Conservation (phyloP, 1,140 invertebrate species). For the Penaeus japonicus region DNA sequence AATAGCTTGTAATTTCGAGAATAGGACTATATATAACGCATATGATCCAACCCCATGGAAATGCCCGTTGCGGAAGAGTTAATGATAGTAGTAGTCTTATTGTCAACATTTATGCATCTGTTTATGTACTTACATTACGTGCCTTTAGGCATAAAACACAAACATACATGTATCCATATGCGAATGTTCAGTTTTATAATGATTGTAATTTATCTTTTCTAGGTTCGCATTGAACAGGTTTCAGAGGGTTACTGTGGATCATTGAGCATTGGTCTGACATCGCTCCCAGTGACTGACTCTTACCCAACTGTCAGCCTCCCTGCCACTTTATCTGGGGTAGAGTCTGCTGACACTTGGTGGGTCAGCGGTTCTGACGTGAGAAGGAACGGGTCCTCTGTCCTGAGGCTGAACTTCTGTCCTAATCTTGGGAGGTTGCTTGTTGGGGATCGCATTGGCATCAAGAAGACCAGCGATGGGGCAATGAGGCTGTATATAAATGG, state of each 20-base stretch:
- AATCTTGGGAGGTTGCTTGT: conserved; percentile 81
- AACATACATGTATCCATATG: no score
- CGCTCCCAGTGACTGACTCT: conserved; percentile 72
- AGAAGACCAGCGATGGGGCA: conserved; percentile 65
- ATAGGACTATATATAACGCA: no score
- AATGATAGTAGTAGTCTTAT: no score
- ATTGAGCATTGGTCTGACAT: conserved; percentile 79
- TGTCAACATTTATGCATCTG: no score
- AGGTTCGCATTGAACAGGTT: conserved; percentile 74
- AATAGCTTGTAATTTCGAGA: no score
- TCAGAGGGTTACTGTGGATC: conserved; percentile 77
- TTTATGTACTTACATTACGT: no score
- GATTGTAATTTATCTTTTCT: conserved; percentile 64
- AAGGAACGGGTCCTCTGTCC: conserved; percentile 68
- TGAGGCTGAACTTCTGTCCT: conserved; percentile 71
- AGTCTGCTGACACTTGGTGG: conserved; percentile 66
- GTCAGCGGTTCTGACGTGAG: conserved; percentile 71
- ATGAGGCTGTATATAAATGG: conserved; percentile 77
- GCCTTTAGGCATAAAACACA: no score
- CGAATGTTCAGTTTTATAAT: no score
- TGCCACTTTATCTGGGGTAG: conserved; percentile 64
- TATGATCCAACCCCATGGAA: no score
- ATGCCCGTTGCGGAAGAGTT: no score
- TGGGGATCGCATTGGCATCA: conserved; percentile 71
- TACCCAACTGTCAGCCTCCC: conserved; percentile 71